Percentiles rank a stretch among this genome's conserved stretches.
phyloP scores from a whole-genome alignment of 2,797 vertebrate genomes.

The Paratrypauchen microcephalus region DNA sequence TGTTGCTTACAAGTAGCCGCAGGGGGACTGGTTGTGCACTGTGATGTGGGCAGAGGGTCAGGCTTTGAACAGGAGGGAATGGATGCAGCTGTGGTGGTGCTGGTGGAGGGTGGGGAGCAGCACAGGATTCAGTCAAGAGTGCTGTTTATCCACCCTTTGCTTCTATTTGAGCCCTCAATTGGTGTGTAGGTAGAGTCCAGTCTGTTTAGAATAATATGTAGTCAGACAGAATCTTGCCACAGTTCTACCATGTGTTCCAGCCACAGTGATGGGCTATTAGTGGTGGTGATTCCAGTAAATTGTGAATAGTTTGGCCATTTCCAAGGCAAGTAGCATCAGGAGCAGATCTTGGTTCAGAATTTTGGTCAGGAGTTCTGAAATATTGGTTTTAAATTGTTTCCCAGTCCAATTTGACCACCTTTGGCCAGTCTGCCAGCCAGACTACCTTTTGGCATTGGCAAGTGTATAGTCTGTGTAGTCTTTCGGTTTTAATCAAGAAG shows the following conservation, averaged over 20 bases:
- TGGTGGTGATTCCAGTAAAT: conserved; percentile 6
- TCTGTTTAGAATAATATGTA: conserved; percentile 33
- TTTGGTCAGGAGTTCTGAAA: not conserved
- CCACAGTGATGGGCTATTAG: not conserved
- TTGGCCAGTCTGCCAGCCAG: not conserved
- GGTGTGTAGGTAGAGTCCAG: conserved; percentile 28
- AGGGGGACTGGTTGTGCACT: conserved; percentile 2
- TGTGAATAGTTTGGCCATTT: not conserved
- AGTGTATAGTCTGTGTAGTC: not conserved
- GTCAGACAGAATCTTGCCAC: conserved; percentile 25
- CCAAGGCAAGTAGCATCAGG: not conserved
- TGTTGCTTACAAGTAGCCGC: conserved; percentile 10
- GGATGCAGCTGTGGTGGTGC: conserved; percentile 34
- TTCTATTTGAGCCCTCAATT: conserved; percentile 41
- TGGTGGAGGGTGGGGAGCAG: conserved; percentile 39
- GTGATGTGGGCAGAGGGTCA: conserved; percentile 49
- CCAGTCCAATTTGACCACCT: not conserved
- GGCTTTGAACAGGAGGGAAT: conserved; percentile 46
- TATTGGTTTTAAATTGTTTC: not conserved
- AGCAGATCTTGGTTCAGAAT: not conserved
- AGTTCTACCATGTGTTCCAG: conserved; percentile 9
- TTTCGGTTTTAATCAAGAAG: too few species aligned
- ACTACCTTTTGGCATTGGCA: not conserved
- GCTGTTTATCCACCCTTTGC: conserved; percentile 41
- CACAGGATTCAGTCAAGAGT: conserved; percentile 39